A percentile compares a stretch with the other conserved stretches of the same genome.
Conservation (phyloP, 2,888 invertebrate genomes). For the Marronus borbonicus region DNA sequence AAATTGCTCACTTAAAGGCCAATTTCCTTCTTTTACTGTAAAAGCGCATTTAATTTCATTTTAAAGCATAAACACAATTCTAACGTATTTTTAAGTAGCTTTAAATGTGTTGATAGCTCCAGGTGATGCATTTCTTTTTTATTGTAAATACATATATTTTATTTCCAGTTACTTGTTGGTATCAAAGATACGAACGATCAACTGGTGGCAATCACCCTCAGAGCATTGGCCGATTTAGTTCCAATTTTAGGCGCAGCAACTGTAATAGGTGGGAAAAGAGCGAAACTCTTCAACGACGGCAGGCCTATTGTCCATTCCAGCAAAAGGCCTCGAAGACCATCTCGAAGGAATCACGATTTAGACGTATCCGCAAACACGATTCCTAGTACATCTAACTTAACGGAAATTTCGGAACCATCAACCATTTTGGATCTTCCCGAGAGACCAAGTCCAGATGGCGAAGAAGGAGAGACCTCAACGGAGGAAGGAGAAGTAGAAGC, state of each 20-base stretch:
- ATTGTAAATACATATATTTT: conserved; percentile 12
- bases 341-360: conserved; percentile 32
- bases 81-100: too few species aligned
- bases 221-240: conserved; percentile 87
- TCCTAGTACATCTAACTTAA: conserved; percentile 33
- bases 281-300: conserved; percentile 88
- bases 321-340: conserved; percentile 32
- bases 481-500: conserved; percentile 67
- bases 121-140: neutral
- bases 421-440: conserved; percentile 75
- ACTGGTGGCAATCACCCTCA: conserved; percentile 86
- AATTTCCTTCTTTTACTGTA: too few species aligned
- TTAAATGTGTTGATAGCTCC: too few species aligned
- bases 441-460: conserved; percentile 87
- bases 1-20: too few species aligned
- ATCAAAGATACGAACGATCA: conserved; percentile 90
- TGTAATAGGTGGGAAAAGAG: conserved; percentile 88
- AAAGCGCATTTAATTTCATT: too few species aligned
- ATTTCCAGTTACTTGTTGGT: conserved; percentile 75
- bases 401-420: conserved; percentile 65
- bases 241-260: conserved; percentile 88
- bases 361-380: conserved; percentile 12
- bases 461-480: conserved; percentile 77
- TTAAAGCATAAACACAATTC: too few species aligned
- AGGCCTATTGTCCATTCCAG: conserved; percentile 74